These are phyloP conservation scores for Archocentrus centrarchus DNA, from an alignment of 2,113 vertebrate species.

Conservation along the genomic window DNA sequence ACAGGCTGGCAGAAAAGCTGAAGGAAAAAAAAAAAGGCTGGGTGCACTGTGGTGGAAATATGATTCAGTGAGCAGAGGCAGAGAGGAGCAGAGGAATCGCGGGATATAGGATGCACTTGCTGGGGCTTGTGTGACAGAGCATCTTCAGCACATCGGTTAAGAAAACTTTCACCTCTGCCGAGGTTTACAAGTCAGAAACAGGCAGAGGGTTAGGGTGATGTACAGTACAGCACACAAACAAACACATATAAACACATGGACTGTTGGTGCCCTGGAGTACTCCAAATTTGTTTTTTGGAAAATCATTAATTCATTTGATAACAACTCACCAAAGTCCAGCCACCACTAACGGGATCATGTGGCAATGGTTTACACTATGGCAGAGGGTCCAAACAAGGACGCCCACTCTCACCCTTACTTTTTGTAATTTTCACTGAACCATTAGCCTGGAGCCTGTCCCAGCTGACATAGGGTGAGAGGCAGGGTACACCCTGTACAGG, in stretches of 20 bases:
- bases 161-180: conserved; percentile 29
- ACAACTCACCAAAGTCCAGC: too few relatives aligned
- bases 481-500: too few relatives aligned
- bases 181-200: conserved; percentile 5
- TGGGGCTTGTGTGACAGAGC: conserved; percentile 42
- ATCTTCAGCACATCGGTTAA: conserved; percentile 3
- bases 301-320: too few relatives aligned
- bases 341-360: too few relatives aligned
- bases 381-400: too few relatives aligned
- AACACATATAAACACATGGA: not conserved
- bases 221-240: not conserved
- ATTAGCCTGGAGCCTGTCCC: too few relatives aligned
- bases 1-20: conserved; percentile 1
- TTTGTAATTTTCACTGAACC: too few relatives aligned
- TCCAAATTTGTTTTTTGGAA: not conserved
- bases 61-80: conserved; percentile 1
- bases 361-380: too few relatives aligned
- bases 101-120: conserved; percentile 13
- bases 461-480: too few relatives aligned
- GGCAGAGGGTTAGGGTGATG: not conserved
- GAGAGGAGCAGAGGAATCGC: not conserved
- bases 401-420: too few relatives aligned
- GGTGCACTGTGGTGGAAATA: conserved; percentile 25
- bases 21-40: not conserved
- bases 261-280: not conserved